phyloP scores from a whole-genome alignment of 2,113 vertebrate species.

The Marmota flaviventris region DNA sequence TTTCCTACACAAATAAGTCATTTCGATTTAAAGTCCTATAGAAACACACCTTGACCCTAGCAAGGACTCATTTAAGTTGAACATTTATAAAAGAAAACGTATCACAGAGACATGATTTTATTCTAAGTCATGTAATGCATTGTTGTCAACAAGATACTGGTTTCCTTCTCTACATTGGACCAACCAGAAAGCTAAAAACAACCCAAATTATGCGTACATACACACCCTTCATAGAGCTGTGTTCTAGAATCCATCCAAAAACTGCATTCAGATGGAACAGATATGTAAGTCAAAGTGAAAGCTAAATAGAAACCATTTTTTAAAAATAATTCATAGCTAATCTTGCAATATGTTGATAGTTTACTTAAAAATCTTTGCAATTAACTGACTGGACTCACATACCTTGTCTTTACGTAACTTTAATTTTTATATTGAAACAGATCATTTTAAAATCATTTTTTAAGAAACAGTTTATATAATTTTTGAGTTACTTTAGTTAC shows the following conservation, averaged over 20 bases:
- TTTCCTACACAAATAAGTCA: neutral
- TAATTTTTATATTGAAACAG: slow-evolving; percentile 39
- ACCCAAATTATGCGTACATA: neutral
- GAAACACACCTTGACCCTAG: slow-evolving; percentile 17
- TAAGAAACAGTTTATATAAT: slow-evolving; percentile 46
- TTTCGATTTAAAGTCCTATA: neutral
- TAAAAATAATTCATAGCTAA: slow-evolving; percentile 54
- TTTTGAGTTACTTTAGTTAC: slow-evolving; percentile 70
- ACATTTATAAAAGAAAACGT: neutral
- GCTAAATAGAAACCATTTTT: slow-evolving; percentile 17
- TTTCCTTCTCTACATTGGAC: neutral
- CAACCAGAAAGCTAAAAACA: neutral
- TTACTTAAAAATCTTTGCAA: slow-evolving; percentile 74
- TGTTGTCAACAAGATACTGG: neutral
- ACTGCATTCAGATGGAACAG: slow-evolving; percentile 68
- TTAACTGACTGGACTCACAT: slow-evolving; percentile 78
- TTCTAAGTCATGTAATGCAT: neutral
- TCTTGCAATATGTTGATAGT: slow-evolving; percentile 63
- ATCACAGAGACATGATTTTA: slow-evolving; percentile 50
- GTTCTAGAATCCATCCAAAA: slow-evolving; percentile 50
- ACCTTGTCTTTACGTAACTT: slow-evolving; percentile 29
- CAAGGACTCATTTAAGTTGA: neutral
- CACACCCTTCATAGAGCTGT: neutral
- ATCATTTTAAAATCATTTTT: slow-evolving; percentile 9
- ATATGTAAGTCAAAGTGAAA: slow-evolving; percentile 37